Conservation (phyloP, 2,888 invertebrate genomes). For the Theretra japonica region DNA sequence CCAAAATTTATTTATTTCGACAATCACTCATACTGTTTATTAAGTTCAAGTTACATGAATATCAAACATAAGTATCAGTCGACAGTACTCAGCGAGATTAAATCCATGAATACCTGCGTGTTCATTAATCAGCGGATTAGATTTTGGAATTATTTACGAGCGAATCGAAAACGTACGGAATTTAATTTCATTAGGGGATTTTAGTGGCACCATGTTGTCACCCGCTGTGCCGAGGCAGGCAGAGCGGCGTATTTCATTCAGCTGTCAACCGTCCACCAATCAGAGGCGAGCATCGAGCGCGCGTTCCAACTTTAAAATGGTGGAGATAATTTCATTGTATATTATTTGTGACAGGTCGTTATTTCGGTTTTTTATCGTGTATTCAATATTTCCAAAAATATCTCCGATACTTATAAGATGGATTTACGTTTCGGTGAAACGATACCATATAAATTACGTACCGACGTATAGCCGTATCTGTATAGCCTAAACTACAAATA, state of each 20-base stretch:
- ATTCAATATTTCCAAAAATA: slow-evolving; percentile 74
- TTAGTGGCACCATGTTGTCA: slow-evolving; percentile 81
- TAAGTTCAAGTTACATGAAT: slow-evolving; percentile 15
- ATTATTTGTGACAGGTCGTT: slow-evolving; percentile 85
- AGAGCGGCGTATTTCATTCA: slow-evolving; percentile 77
- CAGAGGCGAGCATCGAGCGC: slow-evolving; percentile 54
- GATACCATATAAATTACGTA: slow-evolving; percentile 25
- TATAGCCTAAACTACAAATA: slow-evolving; percentile 26
- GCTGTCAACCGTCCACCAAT: slow-evolving; percentile 81
- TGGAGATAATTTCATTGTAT: slow-evolving; percentile 84
- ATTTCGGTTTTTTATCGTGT: slow-evolving; percentile 79
- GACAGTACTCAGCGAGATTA: slow-evolving; percentile 55
- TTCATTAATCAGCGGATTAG: slow-evolving; percentile 84
- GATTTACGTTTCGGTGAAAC: slow-evolving; percentile 29
- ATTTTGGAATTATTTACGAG: slow-evolving; percentile 81
- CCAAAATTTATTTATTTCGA: background rate
- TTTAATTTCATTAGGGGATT: slow-evolving; percentile 84
- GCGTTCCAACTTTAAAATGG: slow-evolving; percentile 80
- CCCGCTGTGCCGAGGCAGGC: slow-evolving; percentile 78
- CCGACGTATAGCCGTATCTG: slow-evolving; percentile 9
- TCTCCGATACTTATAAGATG: slow-evolving; percentile 46
- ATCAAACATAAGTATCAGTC: slow-evolving; percentile 20
- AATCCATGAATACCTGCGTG: slow-evolving; percentile 59
- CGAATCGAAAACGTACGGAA: slow-evolving; percentile 82
- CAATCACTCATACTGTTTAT: background rate